phyloP scores from a whole-genome alignment of 1,140 invertebrate species.

The Calliopsis andreniformis region DNA sequence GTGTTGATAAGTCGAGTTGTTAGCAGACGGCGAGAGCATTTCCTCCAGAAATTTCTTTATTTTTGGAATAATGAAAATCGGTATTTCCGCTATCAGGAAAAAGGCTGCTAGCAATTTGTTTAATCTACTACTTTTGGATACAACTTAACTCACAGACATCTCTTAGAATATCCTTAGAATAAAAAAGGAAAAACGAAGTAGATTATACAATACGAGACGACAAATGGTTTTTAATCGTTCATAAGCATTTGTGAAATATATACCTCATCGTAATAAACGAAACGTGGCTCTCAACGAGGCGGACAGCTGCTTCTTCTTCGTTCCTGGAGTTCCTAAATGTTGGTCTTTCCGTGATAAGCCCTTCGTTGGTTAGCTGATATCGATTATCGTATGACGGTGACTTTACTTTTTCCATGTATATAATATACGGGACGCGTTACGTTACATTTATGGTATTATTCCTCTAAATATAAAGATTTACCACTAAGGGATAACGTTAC shows the following conservation, averaged over 20 bases:
- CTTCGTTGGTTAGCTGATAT: conserved; percentile 41
- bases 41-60: background rate
- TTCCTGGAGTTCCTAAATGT: conserved; percentile 38
- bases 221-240: conserved; percentile 37
- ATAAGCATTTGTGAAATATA: conserved; percentile 41
- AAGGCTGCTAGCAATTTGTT: conserved; percentile 26
- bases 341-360: conserved; percentile 40
- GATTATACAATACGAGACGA: background rate
- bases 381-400: background rate
- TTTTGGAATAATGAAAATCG: background rate
- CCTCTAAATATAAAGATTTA: conserved; percentile 38
- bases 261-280: conserved; percentile 42
- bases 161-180: conserved; percentile 29
- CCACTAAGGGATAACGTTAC: conserved; percentile 42
- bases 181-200: background rate
- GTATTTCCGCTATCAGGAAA: background rate
- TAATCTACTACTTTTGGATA: conserved; percentile 16
- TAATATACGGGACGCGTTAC: conserved; percentile 12
- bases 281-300: conserved; percentile 26
- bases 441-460: conserved; percentile 30
- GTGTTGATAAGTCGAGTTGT: conserved; percentile 27
- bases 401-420: background rate
- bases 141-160: conserved; percentile 22
- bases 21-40: conserved; percentile 5
- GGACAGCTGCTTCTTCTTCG: conserved; percentile 40